phyloP scores from a whole-genome alignment of 2,113 vertebrate genomes.

The Ochotona princeps region DNA sequence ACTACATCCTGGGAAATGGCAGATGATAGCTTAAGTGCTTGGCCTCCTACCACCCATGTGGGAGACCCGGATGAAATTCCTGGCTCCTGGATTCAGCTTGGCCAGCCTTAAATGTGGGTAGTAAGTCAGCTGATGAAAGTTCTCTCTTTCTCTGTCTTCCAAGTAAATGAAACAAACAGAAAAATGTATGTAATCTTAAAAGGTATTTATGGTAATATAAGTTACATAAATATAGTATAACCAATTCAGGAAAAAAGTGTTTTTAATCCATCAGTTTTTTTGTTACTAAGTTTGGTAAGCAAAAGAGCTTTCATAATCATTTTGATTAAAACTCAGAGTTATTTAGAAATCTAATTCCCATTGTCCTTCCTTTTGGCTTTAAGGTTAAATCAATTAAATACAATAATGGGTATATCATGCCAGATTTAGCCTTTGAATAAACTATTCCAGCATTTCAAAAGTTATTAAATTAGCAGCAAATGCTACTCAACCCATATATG shows the following conservation, averaged over 20 bases:
- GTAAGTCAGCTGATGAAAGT: no score
- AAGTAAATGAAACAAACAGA: no score
- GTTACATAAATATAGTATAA: constrained; percentile 1
- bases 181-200: neutral
- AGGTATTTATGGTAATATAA: neutral
- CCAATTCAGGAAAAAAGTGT: neutral
- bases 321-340: constrained; percentile 28
- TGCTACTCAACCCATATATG: neutral
- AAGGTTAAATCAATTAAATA: constrained; percentile 7
- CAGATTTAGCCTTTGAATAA: constrained; percentile 3
- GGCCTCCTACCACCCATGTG: no score
- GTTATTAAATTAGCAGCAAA: neutral
- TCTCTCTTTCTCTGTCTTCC: no score
- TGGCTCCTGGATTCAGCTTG: no score
- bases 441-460: neutral
- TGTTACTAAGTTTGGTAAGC: neutral
- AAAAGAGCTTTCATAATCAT: neutral
- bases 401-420: neutral
- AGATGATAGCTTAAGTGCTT: no score
- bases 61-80: no score
- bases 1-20: no score
- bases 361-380: constrained; percentile 6
- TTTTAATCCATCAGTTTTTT: neutral
- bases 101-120: no score
- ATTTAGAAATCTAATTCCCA: constrained; percentile 11